phyloP scores from a whole-genome alignment of 92 coral and sea anemone genomes.

The Palythoa caribaeorum region DNA sequence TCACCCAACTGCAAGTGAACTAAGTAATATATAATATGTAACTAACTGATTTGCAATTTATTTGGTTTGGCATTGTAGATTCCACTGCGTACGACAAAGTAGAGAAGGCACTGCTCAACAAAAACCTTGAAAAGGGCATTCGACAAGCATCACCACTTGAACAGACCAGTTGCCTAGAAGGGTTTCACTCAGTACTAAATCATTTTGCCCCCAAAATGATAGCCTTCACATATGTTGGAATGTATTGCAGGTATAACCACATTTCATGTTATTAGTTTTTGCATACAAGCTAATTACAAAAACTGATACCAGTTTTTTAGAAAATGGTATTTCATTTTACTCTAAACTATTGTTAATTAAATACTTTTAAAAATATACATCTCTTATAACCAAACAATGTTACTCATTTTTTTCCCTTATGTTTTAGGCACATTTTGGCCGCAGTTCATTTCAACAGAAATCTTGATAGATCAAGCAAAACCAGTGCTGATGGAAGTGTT shows the following conservation, averaged over 20 bases:
- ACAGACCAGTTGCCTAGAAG: slow-evolving; percentile 53
- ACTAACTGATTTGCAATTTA: background rate
- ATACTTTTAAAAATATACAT: background rate
- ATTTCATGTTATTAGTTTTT: background rate
- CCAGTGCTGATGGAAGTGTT: no score
- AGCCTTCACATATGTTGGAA: slow-evolving; percentile 48
- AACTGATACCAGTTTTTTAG: background rate
- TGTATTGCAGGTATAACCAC: slow-evolving; percentile 42
- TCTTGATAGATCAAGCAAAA: no score
- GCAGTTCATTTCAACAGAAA: no score
- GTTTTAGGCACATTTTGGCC: background rate
- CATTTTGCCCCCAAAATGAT: slow-evolving; percentile 57
- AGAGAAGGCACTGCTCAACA: slow-evolving; percentile 18
- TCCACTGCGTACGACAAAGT: slow-evolving; percentile 39
- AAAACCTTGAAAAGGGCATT: slow-evolving; percentile 39
- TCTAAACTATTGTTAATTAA: background rate
- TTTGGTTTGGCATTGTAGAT: background rate
- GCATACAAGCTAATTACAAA: background rate
- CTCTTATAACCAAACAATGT: background rate
- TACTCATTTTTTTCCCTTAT: background rate
- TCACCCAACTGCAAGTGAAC: no score
- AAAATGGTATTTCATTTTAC: background rate
- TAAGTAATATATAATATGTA: background rate
- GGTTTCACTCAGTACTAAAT: slow-evolving; percentile 50
- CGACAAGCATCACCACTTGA: slow-evolving; percentile 44